Conservation (phyloP, 2,888 invertebrate genomes). For the Lydus trimaculatus region DNA sequence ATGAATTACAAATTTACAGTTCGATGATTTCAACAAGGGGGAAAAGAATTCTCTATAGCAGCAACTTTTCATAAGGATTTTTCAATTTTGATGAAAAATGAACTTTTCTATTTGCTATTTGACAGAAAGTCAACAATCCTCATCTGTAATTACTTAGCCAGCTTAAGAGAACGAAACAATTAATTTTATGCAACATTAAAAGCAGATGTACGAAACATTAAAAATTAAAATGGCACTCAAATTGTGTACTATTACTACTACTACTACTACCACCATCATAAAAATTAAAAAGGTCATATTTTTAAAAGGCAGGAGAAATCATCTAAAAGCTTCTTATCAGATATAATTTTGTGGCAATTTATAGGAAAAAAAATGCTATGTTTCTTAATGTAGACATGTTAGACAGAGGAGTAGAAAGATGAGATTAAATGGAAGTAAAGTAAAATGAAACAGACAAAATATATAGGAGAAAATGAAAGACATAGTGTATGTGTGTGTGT, state of each 20-base stretch:
- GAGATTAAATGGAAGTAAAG: slow-evolving; percentile 15
- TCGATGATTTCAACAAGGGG: neutral
- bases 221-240: slow-evolving; percentile 22
- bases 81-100: neutral
- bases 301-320: slow-evolving; percentile 2
- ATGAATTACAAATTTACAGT: slow-evolving; percentile 16
- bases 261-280: neutral
- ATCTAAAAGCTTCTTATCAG: neutral
- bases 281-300: slow-evolving; percentile 18
- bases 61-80: neutral
- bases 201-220: slow-evolving; percentile 22
- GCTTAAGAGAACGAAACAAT: slow-evolving; percentile 16
- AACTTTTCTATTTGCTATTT: slow-evolving; percentile 3
- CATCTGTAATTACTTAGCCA: slow-evolving; percentile 13
- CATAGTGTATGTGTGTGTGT: too few relatives aligned
- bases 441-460: too few relatives aligned
- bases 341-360: neutral
- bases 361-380: neutral
- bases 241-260: too few relatives aligned
- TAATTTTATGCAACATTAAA: slow-evolving; percentile 26
- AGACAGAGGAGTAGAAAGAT: slow-evolving; percentile 14
- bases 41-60: too few relatives aligned
- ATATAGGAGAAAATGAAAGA: too few relatives aligned
- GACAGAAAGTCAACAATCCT: slow-evolving; percentile 3
- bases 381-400: slow-evolving; percentile 12